A percentile compares a stretch with the other conserved stretches of the same genome.
phyloP scores from a whole-genome alignment of 2,888 invertebrate species.

The Mamestra brassicae region DNA sequence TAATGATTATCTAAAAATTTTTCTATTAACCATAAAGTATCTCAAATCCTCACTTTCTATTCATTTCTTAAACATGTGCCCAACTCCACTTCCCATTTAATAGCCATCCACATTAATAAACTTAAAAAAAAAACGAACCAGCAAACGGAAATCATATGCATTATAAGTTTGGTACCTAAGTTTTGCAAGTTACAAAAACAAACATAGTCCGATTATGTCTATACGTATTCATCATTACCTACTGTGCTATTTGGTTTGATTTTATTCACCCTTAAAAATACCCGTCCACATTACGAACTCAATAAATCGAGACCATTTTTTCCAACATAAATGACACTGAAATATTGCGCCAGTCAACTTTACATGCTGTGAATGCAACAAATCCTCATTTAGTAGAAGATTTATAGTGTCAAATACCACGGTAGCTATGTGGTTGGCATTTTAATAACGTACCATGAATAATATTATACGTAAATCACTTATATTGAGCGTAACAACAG shows the following conservation, averaged over 20 bases:
- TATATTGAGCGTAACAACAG: conserved; percentile 36
- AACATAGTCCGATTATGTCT: neutral
- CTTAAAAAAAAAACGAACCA: too few species aligned
- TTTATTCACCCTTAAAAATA: neutral
- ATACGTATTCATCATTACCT: neutral
- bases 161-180: neutral
- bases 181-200: neutral
- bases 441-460: conserved; percentile 67
- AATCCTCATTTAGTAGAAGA: conserved; percentile 70
- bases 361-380: conserved; percentile 65
- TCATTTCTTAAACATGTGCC: too few species aligned
- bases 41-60: too few species aligned
- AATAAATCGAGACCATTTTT: conserved; percentile 56
- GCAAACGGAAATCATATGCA: neutral
- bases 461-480: conserved; percentile 65
- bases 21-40: too few species aligned
- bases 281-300: conserved; percentile 25
- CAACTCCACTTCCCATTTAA: too few species aligned
- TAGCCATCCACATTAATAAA: too few species aligned
- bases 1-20: too few species aligned
- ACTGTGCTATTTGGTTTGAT: neutral
- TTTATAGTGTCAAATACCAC: conserved; percentile 69
- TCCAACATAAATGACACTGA: conserved; percentile 47
- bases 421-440: conserved; percentile 57
- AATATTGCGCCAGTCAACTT: conserved; percentile 58